phyloP scores from a whole-genome alignment of 2,113 vertebrate genomes.

The Psittacula cyanocephala region DNA sequence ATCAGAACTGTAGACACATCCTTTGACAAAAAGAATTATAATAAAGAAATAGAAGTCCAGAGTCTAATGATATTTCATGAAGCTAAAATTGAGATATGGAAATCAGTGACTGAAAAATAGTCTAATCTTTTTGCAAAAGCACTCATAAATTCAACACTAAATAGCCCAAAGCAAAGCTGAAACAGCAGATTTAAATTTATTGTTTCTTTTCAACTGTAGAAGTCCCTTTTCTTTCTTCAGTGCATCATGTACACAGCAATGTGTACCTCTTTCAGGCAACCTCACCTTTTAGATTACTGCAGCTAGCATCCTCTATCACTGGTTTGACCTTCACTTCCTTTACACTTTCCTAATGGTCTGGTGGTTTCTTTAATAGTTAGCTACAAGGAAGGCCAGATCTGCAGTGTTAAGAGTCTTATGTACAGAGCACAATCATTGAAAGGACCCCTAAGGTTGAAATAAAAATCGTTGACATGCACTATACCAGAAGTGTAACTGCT shows the following conservation, averaged over 20 bases:
- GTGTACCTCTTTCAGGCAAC: background rate
- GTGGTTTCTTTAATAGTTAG: constrained; percentile 42
- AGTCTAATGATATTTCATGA: background rate
- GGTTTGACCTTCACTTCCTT: constrained; percentile 32
- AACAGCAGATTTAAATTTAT: background rate
- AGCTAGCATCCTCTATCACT: background rate
- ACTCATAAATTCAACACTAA: background rate
- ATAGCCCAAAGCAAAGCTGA: background rate
- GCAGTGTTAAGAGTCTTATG: background rate
- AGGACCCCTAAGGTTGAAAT: background rate
- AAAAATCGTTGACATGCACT: background rate
- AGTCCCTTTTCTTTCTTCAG: background rate
- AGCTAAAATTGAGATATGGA: background rate
- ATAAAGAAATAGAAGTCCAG: background rate
- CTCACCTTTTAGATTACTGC: background rate
- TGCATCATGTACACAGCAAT: background rate
- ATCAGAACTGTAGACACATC: background rate
- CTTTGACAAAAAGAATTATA: background rate
- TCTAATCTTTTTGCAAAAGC: background rate
- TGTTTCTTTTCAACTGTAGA: background rate
- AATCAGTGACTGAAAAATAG: background rate
- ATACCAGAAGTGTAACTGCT: background rate
- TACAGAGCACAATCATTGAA: background rate
- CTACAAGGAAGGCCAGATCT: background rate
- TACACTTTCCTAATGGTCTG: constrained; percentile 3